A percentile compares a stretch with the other conserved stretches of the same genome.
These are phyloP conservation scores for Drosophila peninsularis DNA, from an alignment of 2,888 invertebrate species.

Conservation along the genomic window DNA sequence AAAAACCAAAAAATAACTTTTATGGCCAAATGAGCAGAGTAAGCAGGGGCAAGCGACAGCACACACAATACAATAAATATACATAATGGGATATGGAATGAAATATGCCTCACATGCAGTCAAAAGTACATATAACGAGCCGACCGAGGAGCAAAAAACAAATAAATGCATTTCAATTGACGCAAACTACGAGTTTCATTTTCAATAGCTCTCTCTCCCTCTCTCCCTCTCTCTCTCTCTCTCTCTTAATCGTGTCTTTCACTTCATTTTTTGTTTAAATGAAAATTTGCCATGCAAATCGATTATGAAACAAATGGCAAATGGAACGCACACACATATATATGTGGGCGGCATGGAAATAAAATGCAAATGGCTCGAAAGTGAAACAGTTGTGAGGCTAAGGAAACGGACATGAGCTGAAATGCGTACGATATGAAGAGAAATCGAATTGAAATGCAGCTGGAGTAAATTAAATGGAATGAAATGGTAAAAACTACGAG, in stretches of 20 bases:
- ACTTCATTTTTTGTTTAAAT: conserved; percentile 3
- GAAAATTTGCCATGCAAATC: conserved; percentile 9
- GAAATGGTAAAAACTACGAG: background rate
- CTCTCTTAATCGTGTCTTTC: background rate
- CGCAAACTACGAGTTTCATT: conserved; percentile 3
- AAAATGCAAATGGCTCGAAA: conserved; percentile 12
- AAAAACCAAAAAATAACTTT: background rate
- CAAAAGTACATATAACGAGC: conserved; percentile 1
- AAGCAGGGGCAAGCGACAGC: conserved; percentile 8
- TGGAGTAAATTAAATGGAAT: conserved; percentile 7
- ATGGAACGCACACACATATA: background rate
- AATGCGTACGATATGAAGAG: conserved; percentile 5
- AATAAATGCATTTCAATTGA: conserved; percentile 13
- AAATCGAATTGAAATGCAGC: conserved; percentile 7
- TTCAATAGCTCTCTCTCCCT: conserved; percentile 4
- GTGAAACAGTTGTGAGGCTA: conserved; percentile 3
- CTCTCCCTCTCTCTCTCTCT: too few relatives aligned
- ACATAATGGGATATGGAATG: conserved; percentile 24
- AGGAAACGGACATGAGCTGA: conserved; percentile 12
- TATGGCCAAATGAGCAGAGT: background rate
- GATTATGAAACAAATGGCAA: conserved; percentile 16
- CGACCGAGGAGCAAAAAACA: background rate
- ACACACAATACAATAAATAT: conserved; percentile 37
- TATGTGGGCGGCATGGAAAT: background rate
- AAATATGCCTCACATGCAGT: conserved; percentile 9